These are phyloP conservation scores for Gonatopus flavifemur DNA, from an alignment of 1,140 invertebrate genomes.

Conservation along the genomic window DNA sequence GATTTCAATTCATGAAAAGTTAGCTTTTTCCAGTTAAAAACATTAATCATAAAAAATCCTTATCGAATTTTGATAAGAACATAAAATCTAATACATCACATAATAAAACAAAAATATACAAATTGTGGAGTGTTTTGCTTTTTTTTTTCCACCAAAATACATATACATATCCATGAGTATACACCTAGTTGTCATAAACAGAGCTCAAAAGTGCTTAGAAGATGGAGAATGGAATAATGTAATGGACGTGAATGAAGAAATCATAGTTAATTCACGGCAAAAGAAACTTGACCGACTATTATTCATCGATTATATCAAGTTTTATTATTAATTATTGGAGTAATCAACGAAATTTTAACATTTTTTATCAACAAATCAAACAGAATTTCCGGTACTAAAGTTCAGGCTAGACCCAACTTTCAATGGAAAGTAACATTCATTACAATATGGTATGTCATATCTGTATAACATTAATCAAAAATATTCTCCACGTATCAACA, in stretches of 20 bases:
- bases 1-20: no score
- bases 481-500: background rate
- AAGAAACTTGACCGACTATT: conserved; percentile 39
- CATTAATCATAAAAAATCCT: no score
- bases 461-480: background rate
- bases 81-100: no score
- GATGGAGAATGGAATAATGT: background rate
- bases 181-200: no score
- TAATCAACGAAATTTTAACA: conserved; percentile 10
- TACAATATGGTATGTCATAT: conserved; percentile 38
- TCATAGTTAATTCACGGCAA: conserved; percentile 13
- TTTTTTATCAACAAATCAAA: conserved; percentile 4
- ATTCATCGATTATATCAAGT: conserved; percentile 41
- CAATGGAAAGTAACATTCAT: conserved; percentile 34
- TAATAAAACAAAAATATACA: no score
- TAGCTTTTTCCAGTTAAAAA: no score
- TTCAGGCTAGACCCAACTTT: conserved; percentile 9
- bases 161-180: no score
- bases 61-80: no score
- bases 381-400: conserved; percentile 3
- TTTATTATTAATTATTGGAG: conserved; percentile 19
- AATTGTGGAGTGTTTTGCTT: no score
- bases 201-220: no score
- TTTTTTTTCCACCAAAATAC: no score
- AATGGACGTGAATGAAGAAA: conserved; percentile 22